Base-by-base conservation (phyloP, 2,113 vertebrate species). In the Tenebrosternarchus preto region DNA sequence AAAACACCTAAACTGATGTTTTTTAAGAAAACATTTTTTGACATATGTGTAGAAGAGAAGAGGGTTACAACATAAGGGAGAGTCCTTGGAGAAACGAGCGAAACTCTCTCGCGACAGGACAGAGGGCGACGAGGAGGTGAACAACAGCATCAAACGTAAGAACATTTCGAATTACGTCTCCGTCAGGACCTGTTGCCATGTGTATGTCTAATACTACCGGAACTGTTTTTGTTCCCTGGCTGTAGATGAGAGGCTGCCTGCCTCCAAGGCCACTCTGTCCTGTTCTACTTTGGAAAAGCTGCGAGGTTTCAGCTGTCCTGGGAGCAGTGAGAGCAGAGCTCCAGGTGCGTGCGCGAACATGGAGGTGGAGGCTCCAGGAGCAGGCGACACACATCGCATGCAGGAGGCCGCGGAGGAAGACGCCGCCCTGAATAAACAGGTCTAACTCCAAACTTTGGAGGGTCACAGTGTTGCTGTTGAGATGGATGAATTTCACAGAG, bases 211-310 rank as follows among this genome's bases (percentile, higher is more conserved):
- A 15, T 50, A 3, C 43, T 50, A 12, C 43, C 43, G 8, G 43
- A 36, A 6, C n/a, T 73, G 33, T 69, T 73, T 53, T 7, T 73
- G 31, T 33, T 66, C 61, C 43, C 24, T 59, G 24, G 50, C 17
- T 8, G 67, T 53, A 91, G 90, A 84, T 66, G 56, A 74, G 3
- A 81, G 22, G 22, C 33, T 19, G 0, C 63, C 74, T 7, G 31
- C 24, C 0, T 80, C 70, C 6, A 39, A 5, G 71, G 73, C 22
- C 9, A 64, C 74, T 29, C 72, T 93, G n/a, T 90, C 88, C 56
- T 81, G 84, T 60, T 87, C 86, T 43, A 93, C 93, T 11, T 64
- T 92, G 85, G 75, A 88, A 57, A 90, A 81, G 71, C 87, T 94
- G 77, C 91, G 84, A 80, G 84, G 87, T 72, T 94, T 93, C 81